phyloP scores from a whole-genome alignment of 2,113 vertebrate species.

The rabbit (Oryctolagus cuniculus) region DNA sequence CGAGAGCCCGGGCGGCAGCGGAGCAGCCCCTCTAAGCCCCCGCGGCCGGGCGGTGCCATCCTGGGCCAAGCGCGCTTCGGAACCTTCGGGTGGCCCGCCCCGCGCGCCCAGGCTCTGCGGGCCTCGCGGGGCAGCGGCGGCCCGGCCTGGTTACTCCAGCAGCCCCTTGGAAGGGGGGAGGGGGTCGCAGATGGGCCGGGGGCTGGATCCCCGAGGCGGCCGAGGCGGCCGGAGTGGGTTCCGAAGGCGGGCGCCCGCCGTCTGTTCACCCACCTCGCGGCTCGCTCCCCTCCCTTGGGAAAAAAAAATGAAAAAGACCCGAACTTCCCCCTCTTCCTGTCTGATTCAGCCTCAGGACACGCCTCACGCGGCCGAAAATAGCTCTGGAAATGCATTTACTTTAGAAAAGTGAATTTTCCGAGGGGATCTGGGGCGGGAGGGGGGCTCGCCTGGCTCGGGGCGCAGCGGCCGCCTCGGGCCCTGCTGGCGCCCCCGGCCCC shows the following conservation, averaged over 20 bases:
- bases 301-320: slow-evolving; percentile 53
- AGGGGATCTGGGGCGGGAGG: slow-evolving; percentile 45
- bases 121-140: not conserved
- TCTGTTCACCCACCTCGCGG: slow-evolving; percentile 74
- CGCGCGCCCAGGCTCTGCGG: not conserved
- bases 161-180: not conserved
- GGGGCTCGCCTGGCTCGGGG: not conserved
- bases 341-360: slow-evolving; percentile 76
- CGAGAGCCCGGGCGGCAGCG: not conserved
- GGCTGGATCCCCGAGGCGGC: slow-evolving; percentile 38
- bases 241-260: slow-evolving; percentile 71
- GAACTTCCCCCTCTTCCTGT: slow-evolving; percentile 78
- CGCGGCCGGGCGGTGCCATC: too few species aligned
- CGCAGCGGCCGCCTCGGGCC: not conserved
- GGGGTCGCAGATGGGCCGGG: not conserved
- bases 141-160: not conserved
- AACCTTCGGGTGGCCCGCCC: not conserved
- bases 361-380: slow-evolving; percentile 73
- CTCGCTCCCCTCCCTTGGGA: slow-evolving; percentile 17
- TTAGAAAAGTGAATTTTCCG: slow-evolving; percentile 62
- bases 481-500: not conserved
- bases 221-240: slow-evolving; percentile 74
- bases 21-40: not conserved
- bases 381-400: slow-evolving; percentile 62
- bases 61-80: too few species aligned